These are phyloP conservation scores for Caretta caretta DNA, from an alignment of 2,113 vertebrate genomes.

Conservation along the genomic window DNA sequence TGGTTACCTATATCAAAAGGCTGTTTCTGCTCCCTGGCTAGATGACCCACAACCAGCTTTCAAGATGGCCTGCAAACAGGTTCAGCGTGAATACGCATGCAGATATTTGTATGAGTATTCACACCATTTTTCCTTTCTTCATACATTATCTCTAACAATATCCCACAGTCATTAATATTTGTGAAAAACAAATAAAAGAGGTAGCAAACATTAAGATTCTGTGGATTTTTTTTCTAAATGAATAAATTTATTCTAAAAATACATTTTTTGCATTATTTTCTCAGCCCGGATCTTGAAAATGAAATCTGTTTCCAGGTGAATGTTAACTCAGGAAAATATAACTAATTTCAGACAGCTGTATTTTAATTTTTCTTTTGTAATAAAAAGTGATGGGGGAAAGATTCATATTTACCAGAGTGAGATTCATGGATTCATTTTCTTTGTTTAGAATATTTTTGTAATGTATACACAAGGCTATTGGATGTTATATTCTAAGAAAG, in stretches of 20 bases:
- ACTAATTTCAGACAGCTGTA: neutral
- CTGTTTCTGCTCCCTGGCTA: neutral
- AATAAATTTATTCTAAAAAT: too few species aligned
- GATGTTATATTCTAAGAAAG: neutral
- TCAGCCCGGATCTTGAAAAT: neutral
- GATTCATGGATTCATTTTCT: neutral
- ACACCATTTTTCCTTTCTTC: neutral
- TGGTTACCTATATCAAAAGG: neutral
- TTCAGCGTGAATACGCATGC: neutral
- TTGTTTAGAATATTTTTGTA: neutral
- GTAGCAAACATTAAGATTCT: neutral
- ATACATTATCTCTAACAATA: neutral
- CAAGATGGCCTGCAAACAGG: neutral
- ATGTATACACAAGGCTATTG: neutral
- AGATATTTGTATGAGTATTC: neutral
- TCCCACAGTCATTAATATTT: neutral
- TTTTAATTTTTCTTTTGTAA: neutral
- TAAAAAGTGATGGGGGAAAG: neutral
- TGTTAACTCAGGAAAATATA: neutral
- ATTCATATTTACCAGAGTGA: neutral
- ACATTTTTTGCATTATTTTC: neutral
- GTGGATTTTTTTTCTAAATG: neutral
- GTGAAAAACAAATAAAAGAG: neutral
- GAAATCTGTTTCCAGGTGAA: slow-evolving; percentile 1
- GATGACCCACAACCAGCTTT: neutral